Evolutionary conservation across 2,888 invertebrate species (phyloP), one percentile per base, ranked within the genome.

Genomic region (Sipha maydis): DNA sequence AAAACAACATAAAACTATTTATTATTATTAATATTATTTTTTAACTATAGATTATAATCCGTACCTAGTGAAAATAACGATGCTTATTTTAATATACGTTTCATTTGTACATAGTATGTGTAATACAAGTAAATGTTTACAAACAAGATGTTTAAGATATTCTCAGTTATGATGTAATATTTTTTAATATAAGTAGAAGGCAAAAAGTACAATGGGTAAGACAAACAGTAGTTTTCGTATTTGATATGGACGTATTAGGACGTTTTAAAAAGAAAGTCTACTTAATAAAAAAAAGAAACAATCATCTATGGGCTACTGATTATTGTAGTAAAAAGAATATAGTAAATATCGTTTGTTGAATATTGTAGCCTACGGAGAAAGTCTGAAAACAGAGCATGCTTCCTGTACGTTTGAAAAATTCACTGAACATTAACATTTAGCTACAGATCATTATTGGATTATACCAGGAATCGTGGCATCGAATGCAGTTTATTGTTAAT

Each of bases 351-450:
- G 73, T 79, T 86, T 79, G 79, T 56, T 56, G 41, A 80, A 88
- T 73, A 67, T 75, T 80, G 75, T 88, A 80, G 28, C 73, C 31
- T 88, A 41, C 31, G 73, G 86, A 73, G 86, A 88, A 88, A 88
- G 79, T 88, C 73, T 56, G 69, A 79, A 88, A 88, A 88, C 86
- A 75, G 80, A 80, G 38, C 79, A 80, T 80, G 80, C 31, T 88
- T 88, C 86, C 86, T 86, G 71, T 56, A 71, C 41, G 25, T 73
- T 80, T 71, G 80, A 61, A 75, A 80, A 88, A 88, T 88, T 80
- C 80, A 88, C 61, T 56, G 86, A 88, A 88, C 79, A 86, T 86
- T 86, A 86, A 79, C 79, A 79, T 71, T 86, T 86, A 86, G 85
- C 73, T 86, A 79, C 85, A 86, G 79, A 56, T 71, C 78, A 67